These are phyloP conservation scores for Momotus momota DNA, from an alignment of 2,797 vertebrate species.

Conservation along the genomic window DNA sequence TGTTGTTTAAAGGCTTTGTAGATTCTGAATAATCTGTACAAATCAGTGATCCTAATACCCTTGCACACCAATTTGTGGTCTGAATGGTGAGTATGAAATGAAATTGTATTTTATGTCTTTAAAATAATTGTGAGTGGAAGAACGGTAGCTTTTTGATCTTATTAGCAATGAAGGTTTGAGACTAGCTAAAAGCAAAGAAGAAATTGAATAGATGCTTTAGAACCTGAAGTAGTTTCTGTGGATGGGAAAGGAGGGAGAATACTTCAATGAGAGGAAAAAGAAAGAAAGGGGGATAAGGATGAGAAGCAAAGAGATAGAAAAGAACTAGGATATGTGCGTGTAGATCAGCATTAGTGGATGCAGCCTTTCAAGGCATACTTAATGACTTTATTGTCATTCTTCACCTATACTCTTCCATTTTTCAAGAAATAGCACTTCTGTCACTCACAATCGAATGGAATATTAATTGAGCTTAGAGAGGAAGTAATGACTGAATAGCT, in stretches of 20 bases:
- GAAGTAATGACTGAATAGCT: neutral
- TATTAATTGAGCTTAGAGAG: conserved; percentile 30
- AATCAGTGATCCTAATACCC: neutral
- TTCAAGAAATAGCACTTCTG: neutral
- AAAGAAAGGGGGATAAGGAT: neutral
- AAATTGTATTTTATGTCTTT: neutral
- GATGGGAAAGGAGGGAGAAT: neutral
- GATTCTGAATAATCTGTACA: neutral
- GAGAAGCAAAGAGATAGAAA: neutral
- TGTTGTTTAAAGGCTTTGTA: neutral
- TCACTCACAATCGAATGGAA: neutral
- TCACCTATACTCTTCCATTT: neutral
- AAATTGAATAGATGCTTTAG: neutral
- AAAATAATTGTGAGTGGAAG: neutral
- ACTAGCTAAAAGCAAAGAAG: neutral
- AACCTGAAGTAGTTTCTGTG: neutral
- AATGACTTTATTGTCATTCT: conserved; percentile 13
- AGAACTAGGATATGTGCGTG: neutral
- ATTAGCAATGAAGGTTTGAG: neutral
- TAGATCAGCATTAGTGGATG: neutral
- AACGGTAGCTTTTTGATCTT: neutral
- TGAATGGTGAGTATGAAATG: neutral
- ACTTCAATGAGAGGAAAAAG: neutral
- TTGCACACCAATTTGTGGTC: neutral
- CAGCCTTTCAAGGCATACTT: neutral